Conservation (phyloP, 2,113 vertebrate species). For the Cyprinus carpio region DNA sequence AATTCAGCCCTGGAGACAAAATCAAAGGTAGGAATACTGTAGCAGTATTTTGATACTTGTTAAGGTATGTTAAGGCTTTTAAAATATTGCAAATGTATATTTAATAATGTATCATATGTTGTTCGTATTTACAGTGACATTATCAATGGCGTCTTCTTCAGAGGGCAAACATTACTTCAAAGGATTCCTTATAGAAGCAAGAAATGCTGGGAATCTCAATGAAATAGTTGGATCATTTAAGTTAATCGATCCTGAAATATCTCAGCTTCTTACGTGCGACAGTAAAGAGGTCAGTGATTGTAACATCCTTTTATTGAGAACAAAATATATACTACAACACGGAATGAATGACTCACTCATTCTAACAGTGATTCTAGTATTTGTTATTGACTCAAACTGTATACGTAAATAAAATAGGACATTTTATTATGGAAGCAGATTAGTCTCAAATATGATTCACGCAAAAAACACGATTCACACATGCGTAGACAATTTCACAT, state of each 20-base stretch:
- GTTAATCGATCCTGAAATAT: slow-evolving; percentile 64
- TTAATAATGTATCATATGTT: not conserved
- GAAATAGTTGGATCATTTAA: slow-evolving; percentile 77
- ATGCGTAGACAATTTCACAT: too few relatives aligned
- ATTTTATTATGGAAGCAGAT: too few relatives aligned
- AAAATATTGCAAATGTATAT: not conserved
- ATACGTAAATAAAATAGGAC: not conserved
- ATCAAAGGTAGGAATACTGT: slow-evolving; percentile 78
- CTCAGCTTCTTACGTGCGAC: slow-evolving; percentile 81
- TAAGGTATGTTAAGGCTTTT: not conserved
- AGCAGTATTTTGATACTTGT: not conserved
- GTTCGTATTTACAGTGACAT: slow-evolving; percentile 69
- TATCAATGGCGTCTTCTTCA: slow-evolving; percentile 68
- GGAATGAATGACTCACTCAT: too few relatives aligned
- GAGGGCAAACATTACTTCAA: slow-evolving; percentile 63
- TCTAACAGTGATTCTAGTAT: not conserved
- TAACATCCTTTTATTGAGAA: not conserved
- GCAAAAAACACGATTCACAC: too few relatives aligned
- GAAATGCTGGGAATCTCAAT: slow-evolving; percentile 66
- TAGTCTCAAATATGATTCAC: too few relatives aligned
- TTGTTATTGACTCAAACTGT: not conserved
- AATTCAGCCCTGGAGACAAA: slow-evolving; percentile 76
- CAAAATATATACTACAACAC: not conserved
- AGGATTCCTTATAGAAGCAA: slow-evolving; percentile 85
- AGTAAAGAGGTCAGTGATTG: slow-evolving; percentile 69